phyloP scores from a whole-genome alignment of 1,140 invertebrate species.

The Anastrepha obliqua region DNA sequence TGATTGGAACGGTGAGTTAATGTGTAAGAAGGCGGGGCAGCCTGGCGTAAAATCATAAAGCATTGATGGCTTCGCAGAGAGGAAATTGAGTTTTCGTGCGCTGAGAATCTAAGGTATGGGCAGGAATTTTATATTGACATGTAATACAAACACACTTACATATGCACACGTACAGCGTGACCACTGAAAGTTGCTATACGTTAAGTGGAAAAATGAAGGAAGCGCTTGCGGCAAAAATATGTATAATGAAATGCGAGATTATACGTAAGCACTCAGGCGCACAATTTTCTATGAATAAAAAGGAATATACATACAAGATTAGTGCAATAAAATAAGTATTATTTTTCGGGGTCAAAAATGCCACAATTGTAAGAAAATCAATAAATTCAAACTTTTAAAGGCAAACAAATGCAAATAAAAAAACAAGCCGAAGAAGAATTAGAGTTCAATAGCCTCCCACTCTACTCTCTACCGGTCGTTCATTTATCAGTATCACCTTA shows the following conservation, averaged over 20 bases:
- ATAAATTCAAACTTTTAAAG: conserved; percentile 7
- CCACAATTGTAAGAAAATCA: not conserved
- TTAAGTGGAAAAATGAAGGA: not conserved
- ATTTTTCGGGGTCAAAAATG: conserved; percentile 11
- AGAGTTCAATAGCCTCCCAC: not conserved
- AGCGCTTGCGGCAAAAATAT: not conserved
- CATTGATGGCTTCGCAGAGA: conserved; percentile 56
- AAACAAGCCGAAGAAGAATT: not conserved
- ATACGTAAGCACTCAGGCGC: not conserved
- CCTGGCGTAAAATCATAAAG: conserved; percentile 52
- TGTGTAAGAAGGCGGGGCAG: not conserved
- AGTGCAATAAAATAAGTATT: not conserved
- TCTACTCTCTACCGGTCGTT: not conserved
- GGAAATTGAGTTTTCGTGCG: conserved; percentile 58
- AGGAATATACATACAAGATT: not conserved
- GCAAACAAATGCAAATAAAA: not conserved
- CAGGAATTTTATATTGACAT: not conserved
- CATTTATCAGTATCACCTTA: conserved; percentile 57
- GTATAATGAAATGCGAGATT: conserved; percentile 25
- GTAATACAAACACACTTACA: not conserved
- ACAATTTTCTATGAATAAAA: not conserved
- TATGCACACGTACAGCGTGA: not conserved
- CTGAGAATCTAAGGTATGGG: not conserved
- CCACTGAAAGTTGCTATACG: not conserved
- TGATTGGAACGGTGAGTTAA: conserved; percentile 10